Evolutionary conservation across 2,888 invertebrate species (phyloP).

Genomic region (Drosophila mercatorum): DNA sequence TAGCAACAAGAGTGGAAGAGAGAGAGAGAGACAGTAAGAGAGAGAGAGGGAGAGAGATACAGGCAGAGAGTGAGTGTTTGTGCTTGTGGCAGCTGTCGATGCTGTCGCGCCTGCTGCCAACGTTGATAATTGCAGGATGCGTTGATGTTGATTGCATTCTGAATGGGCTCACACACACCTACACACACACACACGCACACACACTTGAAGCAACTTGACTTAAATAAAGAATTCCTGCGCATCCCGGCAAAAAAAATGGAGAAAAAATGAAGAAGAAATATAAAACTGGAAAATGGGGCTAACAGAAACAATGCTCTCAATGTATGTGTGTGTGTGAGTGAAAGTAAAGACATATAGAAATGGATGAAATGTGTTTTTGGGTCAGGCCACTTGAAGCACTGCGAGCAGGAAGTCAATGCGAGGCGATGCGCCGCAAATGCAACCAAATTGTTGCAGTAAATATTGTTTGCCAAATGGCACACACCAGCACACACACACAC

Average conservation of each 20-base stretch:
- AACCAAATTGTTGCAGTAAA: conserved; percentile 17
- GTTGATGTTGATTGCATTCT: conserved; percentile 77
- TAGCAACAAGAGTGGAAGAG: background rate
- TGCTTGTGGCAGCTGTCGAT: conserved; percentile 38
- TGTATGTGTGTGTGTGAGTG: conserved; percentile 51
- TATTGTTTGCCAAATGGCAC: conserved; percentile 69
- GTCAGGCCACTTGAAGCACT: conserved; percentile 78
- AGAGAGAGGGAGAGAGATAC: background rate
- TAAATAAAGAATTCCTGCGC: conserved; percentile 76
- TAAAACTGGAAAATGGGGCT: conserved; percentile 61
- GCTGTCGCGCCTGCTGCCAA: conserved; percentile 37
- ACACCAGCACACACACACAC: conserved; percentile 17
- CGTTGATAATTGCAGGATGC: conserved; percentile 80
- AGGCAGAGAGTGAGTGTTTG: background rate
- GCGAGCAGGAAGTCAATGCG: conserved; percentile 60
- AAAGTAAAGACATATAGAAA: conserved; percentile 78
- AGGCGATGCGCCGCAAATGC: conserved; percentile 40
- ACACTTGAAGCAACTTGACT: conserved; percentile 72
- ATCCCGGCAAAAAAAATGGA: conserved; percentile 56
- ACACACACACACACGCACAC: conserved; percentile 15
- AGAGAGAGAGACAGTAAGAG: too few relatives aligned
- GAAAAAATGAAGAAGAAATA: conserved; percentile 23
- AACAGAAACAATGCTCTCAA: conserved; percentile 63
- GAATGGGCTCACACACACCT: conserved; percentile 52
- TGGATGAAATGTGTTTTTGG: conserved; percentile 81